phyloP scores from a whole-genome alignment of 2,113 vertebrate species.

The Acinonyx jubatus region DNA sequence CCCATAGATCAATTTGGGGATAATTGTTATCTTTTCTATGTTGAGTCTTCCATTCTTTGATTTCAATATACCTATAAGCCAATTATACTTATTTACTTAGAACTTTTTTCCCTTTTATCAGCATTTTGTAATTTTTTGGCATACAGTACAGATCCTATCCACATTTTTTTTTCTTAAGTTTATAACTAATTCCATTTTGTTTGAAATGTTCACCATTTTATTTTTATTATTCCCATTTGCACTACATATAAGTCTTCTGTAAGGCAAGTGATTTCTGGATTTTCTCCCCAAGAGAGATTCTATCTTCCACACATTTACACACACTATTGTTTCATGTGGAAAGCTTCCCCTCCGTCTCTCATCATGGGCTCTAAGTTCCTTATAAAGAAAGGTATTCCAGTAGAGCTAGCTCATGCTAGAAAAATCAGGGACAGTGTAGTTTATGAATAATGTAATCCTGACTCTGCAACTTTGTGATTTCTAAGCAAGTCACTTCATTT shows the following conservation, averaged over 20 bases:
- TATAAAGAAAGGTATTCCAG: not conserved
- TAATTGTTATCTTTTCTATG: not conserved
- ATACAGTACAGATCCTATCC: not conserved
- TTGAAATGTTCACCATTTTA: not conserved
- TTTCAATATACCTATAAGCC: not conserved
- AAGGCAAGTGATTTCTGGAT: not conserved
- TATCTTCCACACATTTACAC: not conserved
- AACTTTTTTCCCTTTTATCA: not conserved
- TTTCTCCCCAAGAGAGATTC: not conserved
- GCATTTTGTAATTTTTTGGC: not conserved
- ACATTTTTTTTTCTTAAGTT: not conserved
- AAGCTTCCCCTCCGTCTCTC: not conserved
- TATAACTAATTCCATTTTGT: not conserved
- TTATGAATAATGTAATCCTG: not conserved
- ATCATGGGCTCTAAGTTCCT: not conserved
- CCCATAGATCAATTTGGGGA: not conserved
- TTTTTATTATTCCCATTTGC: not conserved
- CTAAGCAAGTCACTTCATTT: not conserved
- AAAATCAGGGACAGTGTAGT: not conserved
- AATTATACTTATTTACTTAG: not conserved
- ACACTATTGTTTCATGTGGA: not conserved
- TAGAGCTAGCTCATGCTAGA: not conserved
- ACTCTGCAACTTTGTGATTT: not conserved
- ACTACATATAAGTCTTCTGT: not conserved
- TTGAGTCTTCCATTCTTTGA: not conserved